Percentiles rank a stretch among this genome's conserved stretches.
Conservation (phyloP, 2,113 vertebrate genomes). For the Syrmaticus mikado region DNA sequence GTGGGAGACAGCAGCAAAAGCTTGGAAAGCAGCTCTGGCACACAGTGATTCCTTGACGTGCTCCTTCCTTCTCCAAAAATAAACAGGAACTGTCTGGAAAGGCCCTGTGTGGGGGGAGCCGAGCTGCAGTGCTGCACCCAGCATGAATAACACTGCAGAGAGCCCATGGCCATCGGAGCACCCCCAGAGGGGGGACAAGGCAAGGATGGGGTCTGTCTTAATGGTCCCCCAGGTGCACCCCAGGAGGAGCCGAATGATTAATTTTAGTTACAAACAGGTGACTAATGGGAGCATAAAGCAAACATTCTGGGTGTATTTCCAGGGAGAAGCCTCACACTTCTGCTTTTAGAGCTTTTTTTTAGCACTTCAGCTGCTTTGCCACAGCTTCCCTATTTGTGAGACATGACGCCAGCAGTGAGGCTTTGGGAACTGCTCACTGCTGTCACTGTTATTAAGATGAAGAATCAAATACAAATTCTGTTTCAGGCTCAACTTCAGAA, state of each 20-base stretch:
- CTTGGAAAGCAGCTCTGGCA: not conserved
- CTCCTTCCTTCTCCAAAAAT: constrained; percentile 45
- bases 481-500: not conserved
- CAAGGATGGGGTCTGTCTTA: not conserved
- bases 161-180: too few relatives aligned
- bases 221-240: not conserved
- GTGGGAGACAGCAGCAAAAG: not conserved
- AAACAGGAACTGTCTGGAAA: constrained; percentile 53
- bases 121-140: not conserved
- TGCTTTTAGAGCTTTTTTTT: not conserved
- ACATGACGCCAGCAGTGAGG: too few relatives aligned
- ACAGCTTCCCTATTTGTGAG: rapidly evolving
- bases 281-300: not conserved
- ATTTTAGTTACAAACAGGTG: not conserved
- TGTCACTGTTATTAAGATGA: not conserved
- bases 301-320: not conserved
- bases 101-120: not conserved
- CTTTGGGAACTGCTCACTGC: too few relatives aligned
- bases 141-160: constrained; percentile 19
- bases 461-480: constrained; percentile 54
- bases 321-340: not conserved
- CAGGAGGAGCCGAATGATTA: rapidly evolving
- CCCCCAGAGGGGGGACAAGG: not conserved
- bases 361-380: not conserved
- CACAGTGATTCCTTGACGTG: constrained; percentile 33